Evolutionary conservation across 2,888 invertebrate genomes (phyloP).

Genomic region (Sarcophaga caerulescens): DNA sequence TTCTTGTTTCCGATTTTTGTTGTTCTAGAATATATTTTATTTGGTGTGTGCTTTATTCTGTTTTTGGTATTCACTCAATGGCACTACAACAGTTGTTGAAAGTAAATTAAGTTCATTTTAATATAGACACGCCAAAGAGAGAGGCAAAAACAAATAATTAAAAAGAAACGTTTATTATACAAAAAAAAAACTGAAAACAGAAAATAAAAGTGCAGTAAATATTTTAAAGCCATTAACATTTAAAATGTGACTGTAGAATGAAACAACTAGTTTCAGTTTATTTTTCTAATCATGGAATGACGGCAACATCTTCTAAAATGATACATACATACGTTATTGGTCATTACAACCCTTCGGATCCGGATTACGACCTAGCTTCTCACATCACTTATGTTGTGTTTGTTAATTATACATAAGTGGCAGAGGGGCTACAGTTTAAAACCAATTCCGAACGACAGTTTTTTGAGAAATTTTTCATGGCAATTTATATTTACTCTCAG

Average conservation of each 20-base stretch:
- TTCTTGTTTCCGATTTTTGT: constrained; percentile 44
- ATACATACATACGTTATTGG: too few relatives aligned
- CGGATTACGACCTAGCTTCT: neutral
- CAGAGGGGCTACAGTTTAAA: too few relatives aligned
- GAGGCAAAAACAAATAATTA: neutral
- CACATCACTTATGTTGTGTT: too few relatives aligned
- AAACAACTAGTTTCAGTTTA: neutral
- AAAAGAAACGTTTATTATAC: neutral
- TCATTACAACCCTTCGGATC: neutral
- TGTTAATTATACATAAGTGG: too few relatives aligned
- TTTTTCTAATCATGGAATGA: too few relatives aligned
- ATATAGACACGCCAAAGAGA: neutral
- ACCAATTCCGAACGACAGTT: too few relatives aligned
- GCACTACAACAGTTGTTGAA: neutral
- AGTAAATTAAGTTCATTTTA: neutral
- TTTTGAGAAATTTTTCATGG: too few relatives aligned
- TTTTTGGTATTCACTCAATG: constrained; percentile 5
- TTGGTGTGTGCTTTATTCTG: too few relatives aligned
- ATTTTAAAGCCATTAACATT: constrained; percentile 1
- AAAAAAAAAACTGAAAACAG: neutral
- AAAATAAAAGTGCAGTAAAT: neutral
- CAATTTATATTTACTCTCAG: too few relatives aligned
- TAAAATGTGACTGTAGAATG: neutral
- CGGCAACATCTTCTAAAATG: neutral
- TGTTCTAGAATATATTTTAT: neutral